Evolutionary conservation across 2,888 invertebrate species (phyloP), one percentile per base, ranked within the genome.

Genomic region (Pristionchus entomophagus): DNA sequence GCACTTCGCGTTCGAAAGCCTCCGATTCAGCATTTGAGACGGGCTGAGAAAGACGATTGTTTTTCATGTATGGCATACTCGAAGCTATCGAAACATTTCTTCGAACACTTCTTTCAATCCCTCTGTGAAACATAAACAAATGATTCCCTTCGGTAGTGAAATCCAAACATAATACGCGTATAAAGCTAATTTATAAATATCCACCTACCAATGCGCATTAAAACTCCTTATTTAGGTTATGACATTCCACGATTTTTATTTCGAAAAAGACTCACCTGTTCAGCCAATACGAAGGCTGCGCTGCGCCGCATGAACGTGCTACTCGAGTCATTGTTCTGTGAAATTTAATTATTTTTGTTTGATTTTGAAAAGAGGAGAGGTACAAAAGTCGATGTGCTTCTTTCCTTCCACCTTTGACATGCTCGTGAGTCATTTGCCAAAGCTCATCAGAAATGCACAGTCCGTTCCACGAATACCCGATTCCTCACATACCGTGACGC

Each of bases 221-320:
- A n/a, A n/a, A n/a, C n/a, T n/a, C n/a, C n/a, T n/a, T n/a, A n/a
- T n/a, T n/a, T n/a, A n/a, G n/a, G n/a, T n/a, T n/a, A n/a, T n/a
- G n/a, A n/a, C n/a, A n/a, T n/a, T n/a, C n/a, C n/a, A n/a, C n/a
- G 65, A 65, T 65, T 65, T 65, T 65, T 45, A 5, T 14, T 56
- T 0, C 8, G 73, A n/a, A 22, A 3, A 22, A 22, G 41, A 73
- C 10, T 2, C 22, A 53, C 82, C 82, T 53, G 59, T 22, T 53
- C 82, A 12, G 56, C 56, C 8, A 38, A 2, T 14, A 82, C 56
- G 26, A 82, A 82, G 4, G 82, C 82, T 4, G 35, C 56, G 56
- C 56, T 38, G n/a, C 82, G 14, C 10, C 82, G 10, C 56, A 82
- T 59, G 82, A 59, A 82, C 41, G 82, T 59, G 56, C 17, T 82